Evolutionary conservation across 2,888 invertebrate species (phyloP), one percentile per base, ranked within the genome.

Genomic region (Philereme vetulata): DNA sequence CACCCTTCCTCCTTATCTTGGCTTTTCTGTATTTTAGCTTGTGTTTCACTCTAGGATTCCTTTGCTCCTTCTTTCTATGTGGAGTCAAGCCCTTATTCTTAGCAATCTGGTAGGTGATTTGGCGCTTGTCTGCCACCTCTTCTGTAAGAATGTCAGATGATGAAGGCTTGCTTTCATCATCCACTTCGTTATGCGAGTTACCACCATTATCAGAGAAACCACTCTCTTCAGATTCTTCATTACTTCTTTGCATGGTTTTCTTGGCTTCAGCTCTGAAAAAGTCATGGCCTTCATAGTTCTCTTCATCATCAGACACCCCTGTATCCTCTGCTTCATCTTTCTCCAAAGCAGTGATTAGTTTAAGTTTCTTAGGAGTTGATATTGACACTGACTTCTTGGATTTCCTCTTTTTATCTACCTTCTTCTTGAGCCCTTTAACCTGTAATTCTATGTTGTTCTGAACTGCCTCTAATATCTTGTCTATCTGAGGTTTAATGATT

Each of bases 61-160:
- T 94, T 72, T 95, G 94, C 78, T 98, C 98, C 85, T 98, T 98
- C 88, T 97, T 98, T 67, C 98, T 95, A 71, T 96, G 94, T 0
- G 98, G 97, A 42, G 96, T 98, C 11, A 99, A 93, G 10, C 99
- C 99, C 86, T 98, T 98, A 81, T 99, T 99, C 86, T 99, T 99
- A 21, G 96, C 96, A 80, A 99, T 99, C 93, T 98, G 95, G 82
- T 98, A 97, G 3, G 97, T 98, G 67, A 98, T 98, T 54, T 95
- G 94, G 72, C 98, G 94, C 78, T 97, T 98, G 51, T 93, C 94
- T 42, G 77, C 85, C 1, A 84, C 70, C 49, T 88, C 89, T 48
- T 82, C 85, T 40, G 80, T 60, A 45, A 82, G 75, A 42, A 84
- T 60, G 54, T 74, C 72, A 61, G 79, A 71, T 70, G 84, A 83